Evolutionary conservation across 2,113 vertebrate species (phyloP), one percentile per base, ranked within the genome.

Genomic region (Trinectes maculatus): DNA sequence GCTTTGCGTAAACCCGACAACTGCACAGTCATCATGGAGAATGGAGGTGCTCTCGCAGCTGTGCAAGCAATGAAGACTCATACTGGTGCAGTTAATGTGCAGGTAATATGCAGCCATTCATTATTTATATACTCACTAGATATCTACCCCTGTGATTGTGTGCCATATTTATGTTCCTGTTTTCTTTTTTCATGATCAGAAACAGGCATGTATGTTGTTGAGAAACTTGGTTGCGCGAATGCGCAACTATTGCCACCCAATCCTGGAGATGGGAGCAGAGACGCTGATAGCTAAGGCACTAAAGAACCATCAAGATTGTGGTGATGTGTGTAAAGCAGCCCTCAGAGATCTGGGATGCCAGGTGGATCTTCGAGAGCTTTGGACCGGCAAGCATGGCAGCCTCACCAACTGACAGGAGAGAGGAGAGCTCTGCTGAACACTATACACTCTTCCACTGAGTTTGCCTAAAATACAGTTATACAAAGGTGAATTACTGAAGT

Each of bases 221-320:
- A 91, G 96, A 33, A 99, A 99, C 89, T 88, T 99, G 67, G 97
- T 98, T 8, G 70, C 95, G 4, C 93, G 93, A 6, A 93, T 89
- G 62, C 87, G 53, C 1, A 91, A 88, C 57, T 94, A 93, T 29
- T 94, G 84, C 15, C 92, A 92, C 82, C 82, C 91, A 34, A 95
- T 99, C 73, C 76, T 99, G 80, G 98, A 96, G 6, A 92, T 98
- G 94, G 98, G 98, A 7, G 98, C 95, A 0, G 96, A 99, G 86
- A 80, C 89, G 1, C 91, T 99, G n/a, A 97, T 99, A 28, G 3
- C 61, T 0, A 91, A 94, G 77, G 97, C 96, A 0, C 88, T 95
- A 0, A 83, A 88, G 0, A 22, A 87, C 0, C 97, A 99, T 84
- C 71, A 59, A 2, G 95, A 97, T 87, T 96, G 96, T 0, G 87